These are phyloP conservation scores for Cylindroiulus punctatus DNA, from an alignment of 2,888 invertebrate species.

Conservation along the genomic window DNA sequence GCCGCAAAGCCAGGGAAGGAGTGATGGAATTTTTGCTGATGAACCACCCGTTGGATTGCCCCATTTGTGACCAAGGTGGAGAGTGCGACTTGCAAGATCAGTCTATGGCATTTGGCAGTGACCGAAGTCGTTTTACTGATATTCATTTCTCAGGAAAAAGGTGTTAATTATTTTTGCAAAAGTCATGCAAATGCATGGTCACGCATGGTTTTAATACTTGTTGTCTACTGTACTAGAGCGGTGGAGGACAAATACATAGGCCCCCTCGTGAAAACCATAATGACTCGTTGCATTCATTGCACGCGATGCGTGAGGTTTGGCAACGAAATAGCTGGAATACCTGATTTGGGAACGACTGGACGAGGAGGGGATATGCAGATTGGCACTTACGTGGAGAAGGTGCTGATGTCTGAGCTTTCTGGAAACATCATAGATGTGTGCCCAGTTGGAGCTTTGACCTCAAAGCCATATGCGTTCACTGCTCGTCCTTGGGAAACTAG, in stretches of 20 bases:
- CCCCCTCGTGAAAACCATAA: constrained; percentile 96
- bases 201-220: constrained; percentile 54
- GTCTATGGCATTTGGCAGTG: constrained; percentile 98
- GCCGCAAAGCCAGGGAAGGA: constrained; percentile 81
- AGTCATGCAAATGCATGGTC: not conserved
- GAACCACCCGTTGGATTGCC: constrained; percentile 99
- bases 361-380: constrained; percentile 97
- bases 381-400: constrained; percentile 98
- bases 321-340: constrained; percentile 98
- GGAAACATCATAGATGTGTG: constrained; percentile 99
- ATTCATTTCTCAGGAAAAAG: constrained; percentile 91
- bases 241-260: constrained; percentile 99
- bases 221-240: constrained; percentile 77
- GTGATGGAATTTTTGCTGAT: constrained; percentile 99
- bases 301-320: constrained; percentile 98
- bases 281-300: constrained; percentile 99
- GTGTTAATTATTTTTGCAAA: constrained; percentile 67
- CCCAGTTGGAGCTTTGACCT: constrained; percentile 98
- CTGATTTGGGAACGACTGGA: constrained; percentile 94
- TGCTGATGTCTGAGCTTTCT: constrained; percentile 95
- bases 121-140: constrained; percentile 91
- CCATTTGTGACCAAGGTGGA: constrained; percentile 96
- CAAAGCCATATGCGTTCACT: constrained; percentile 95
- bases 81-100: constrained; percentile 88
- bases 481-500: constrained; percentile 99